These are phyloP conservation scores for Chaetophractus vellerosus DNA, from an alignment of 2,797 vertebrate species.

Conservation along the genomic window DNA sequence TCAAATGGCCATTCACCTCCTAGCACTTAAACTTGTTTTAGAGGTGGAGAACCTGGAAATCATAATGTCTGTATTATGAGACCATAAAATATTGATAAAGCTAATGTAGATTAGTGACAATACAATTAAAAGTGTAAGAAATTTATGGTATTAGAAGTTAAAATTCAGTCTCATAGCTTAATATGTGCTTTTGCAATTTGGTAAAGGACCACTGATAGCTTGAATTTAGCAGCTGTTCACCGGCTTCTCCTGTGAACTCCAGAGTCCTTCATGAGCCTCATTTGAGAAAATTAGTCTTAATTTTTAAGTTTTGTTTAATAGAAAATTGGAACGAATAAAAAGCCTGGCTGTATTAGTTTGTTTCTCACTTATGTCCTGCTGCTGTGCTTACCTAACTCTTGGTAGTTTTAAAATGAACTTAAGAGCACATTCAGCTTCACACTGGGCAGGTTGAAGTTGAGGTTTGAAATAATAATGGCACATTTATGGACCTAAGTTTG, in stretches of 20 bases:
- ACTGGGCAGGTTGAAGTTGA: not conserved
- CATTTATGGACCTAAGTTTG: slow-evolving; percentile 78
- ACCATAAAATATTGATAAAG: not conserved
- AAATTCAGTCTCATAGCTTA: not conserved
- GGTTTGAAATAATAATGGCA: slow-evolving; percentile 42
- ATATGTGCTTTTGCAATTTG: not conserved
- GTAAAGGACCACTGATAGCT: not conserved
- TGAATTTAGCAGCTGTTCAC: not conserved
- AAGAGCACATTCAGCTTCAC: not conserved
- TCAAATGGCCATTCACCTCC: not conserved
- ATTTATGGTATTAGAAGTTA: not conserved
- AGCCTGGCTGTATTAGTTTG: not conserved
- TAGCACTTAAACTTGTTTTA: not conserved
- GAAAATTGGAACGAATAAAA: not conserved
- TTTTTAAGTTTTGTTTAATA: not conserved
- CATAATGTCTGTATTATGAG: not conserved
- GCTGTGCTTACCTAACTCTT: not conserved
- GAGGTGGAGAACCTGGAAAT: not conserved
- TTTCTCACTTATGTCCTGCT: not conserved
- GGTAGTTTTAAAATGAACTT: slow-evolving; percentile 33
- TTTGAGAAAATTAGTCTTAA: not conserved
- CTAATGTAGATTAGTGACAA: not conserved
- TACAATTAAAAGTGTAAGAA: not conserved
- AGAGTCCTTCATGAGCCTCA: not conserved
- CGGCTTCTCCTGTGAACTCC: not conserved